phyloP scores from a whole-genome alignment of 2,113 vertebrate species.

The Zingel zingel region DNA sequence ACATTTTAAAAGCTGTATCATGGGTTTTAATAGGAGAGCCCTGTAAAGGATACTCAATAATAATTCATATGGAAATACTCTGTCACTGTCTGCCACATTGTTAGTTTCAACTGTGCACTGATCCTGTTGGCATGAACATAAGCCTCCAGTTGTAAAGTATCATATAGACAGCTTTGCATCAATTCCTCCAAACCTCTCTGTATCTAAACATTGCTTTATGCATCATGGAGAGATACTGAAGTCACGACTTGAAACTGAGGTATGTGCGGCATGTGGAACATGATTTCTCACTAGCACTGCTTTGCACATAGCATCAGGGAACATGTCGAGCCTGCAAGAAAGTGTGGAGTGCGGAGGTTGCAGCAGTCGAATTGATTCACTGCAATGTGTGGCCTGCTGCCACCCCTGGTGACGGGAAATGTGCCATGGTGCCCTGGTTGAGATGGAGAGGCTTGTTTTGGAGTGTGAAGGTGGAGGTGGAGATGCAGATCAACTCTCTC shows the following conservation, averaged over 20 bases:
- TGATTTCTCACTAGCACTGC: conserved; percentile 50
- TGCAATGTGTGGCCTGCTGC: conserved; percentile 72
- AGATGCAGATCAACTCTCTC: conserved; percentile 72
- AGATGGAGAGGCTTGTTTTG: conserved; percentile 72
- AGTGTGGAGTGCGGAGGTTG: conserved; percentile 72
- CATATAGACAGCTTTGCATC: background rate
- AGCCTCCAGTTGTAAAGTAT: background rate
- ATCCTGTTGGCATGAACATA: background rate
- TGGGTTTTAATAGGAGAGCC: too few species aligned
- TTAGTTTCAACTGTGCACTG: conserved; percentile 3
- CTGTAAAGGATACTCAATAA: background rate
- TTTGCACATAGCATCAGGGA: conserved; percentile 71
- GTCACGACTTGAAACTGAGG: conserved; percentile 47
- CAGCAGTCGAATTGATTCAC: conserved; percentile 73
- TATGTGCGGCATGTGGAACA: conserved; percentile 31
- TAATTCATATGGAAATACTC: background rate
- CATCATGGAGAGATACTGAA: background rate
- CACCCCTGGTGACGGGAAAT: conserved; percentile 70
- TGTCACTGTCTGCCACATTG: background rate
- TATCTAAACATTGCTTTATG: background rate
- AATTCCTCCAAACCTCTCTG: conserved; percentile 15
- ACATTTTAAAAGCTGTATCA: too few species aligned
- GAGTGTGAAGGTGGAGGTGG: conserved; percentile 61
- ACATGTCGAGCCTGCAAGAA: conserved; percentile 67
- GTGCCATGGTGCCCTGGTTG: conserved; percentile 61